Percentiles rank a stretch among this genome's conserved stretches.
Conservation (phyloP, 2,797 vertebrate species). For the Aeoliscus strigatus region DNA sequence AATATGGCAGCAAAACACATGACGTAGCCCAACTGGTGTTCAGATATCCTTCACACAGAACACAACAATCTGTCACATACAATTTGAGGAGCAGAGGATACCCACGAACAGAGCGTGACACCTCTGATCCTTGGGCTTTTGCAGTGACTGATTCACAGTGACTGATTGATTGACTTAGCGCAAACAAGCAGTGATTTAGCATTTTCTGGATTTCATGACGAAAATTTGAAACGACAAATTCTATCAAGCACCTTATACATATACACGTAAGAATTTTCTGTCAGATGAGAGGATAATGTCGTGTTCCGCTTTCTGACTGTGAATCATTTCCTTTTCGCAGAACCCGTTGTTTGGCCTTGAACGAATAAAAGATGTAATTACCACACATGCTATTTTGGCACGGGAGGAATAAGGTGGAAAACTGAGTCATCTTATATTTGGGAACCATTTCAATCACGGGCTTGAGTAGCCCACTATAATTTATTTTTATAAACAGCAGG, state of each 20-base stretch:
- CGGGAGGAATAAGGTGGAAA: no score
- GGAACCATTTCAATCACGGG: no score
- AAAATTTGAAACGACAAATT: conserved; percentile 29
- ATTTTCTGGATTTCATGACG: conserved; percentile 43
- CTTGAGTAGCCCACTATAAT: no score
- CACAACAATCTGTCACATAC: conserved; percentile 33
- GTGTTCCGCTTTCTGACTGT: no score
- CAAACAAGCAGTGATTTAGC: conserved; percentile 39
- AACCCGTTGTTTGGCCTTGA: no score
- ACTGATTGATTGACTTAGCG: conserved; percentile 54
- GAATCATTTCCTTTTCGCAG: no score
- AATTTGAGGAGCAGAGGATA: conserved; percentile 19
- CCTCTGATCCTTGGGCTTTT: conserved; percentile 16
- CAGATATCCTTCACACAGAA: conserved; percentile 15
- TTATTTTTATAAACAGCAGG: no score
- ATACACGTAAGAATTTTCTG: conserved; percentile 10
- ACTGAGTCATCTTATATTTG: no score
- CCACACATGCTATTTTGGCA: no score
- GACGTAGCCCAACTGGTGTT: background rate
- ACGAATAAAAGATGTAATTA: no score
- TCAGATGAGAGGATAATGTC: no score
- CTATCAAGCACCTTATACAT: conserved; percentile 20
- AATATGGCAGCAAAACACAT: background rate
- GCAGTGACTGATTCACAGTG: conserved; percentile 33
- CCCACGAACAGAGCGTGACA: conserved; percentile 33